Evolutionary conservation across 2,113 vertebrate genomes (phyloP).

Genomic region (Willisornis vidua): DNA sequence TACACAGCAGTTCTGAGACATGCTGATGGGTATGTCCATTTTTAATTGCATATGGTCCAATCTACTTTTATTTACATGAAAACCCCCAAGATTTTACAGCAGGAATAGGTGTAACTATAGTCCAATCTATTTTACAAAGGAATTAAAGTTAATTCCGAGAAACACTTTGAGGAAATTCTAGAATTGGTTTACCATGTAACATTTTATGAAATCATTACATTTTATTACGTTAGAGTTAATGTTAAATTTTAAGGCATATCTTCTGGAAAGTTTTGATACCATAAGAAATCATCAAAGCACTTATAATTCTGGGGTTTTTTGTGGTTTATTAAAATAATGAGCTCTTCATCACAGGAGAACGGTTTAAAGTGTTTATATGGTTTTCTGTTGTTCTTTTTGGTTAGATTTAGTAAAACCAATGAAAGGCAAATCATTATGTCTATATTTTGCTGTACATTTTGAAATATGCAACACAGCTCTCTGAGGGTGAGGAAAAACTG

Average conservation of each 20-base stretch:
- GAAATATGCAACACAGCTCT: not conserved
- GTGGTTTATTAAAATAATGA: constrained; percentile 21
- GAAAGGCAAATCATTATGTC: not conserved
- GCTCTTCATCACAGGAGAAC: not conserved
- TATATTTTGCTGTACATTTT: not conserved
- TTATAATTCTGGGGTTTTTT: not conserved
- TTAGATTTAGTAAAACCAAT: not conserved
- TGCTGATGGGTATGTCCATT: not conserved
- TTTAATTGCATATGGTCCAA: not conserved
- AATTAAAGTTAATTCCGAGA: not conserved
- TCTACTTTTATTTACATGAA: not conserved
- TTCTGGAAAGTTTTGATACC: not conserved
- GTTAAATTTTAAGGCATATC: not conserved
- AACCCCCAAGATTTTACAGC: not conserved
- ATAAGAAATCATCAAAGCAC: not conserved
- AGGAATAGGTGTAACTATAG: not conserved
- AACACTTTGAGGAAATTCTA: constrained; percentile 2
- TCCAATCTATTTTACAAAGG: not conserved
- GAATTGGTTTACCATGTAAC: not conserved
- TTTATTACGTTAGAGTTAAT: constrained; percentile 16
- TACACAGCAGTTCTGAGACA: not conserved
- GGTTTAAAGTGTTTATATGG: not conserved
- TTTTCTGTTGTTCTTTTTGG: not conserved
- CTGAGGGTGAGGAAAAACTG: not conserved
- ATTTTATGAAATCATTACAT: constrained; percentile 10